These are phyloP conservation scores for Hypocryptadius cinnamomeus DNA, from an alignment of 2,113 vertebrate species.

Conservation along the genomic window DNA sequence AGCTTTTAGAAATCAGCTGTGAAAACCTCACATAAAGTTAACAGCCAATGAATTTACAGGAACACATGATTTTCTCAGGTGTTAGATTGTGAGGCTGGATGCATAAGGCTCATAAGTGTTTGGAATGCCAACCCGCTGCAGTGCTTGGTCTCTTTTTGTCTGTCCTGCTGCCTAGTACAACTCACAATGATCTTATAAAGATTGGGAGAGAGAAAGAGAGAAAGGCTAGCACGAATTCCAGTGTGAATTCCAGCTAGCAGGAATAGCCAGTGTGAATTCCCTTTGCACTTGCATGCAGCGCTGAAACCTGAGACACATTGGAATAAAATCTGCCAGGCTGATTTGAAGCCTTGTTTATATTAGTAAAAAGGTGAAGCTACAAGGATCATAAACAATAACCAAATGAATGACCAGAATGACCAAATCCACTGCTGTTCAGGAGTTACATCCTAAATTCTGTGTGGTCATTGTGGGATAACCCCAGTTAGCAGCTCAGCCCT, in stretches of 20 bases:
- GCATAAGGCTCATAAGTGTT: not conserved
- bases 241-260: not conserved
- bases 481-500: not conserved
- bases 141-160: not conserved
- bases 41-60: not conserved
- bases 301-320: not conserved
- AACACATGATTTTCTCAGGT: not conserved
- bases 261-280: not conserved
- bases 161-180: not conserved
- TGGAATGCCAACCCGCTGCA: not conserved
- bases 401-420: not conserved
- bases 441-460: not conserved
- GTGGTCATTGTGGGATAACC: not conserved
- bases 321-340: not conserved
- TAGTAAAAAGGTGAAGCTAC: not conserved
- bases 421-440: not conserved
- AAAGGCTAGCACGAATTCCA: not conserved
- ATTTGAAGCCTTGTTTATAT: not conserved
- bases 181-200: not conserved
- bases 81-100: not conserved
- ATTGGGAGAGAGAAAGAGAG: too few species aligned
- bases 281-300: not conserved
- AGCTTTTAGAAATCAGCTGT: not conserved
- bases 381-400: not conserved
- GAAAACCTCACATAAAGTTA: not conserved